phyloP scores from a whole-genome alignment of 2,113 vertebrate species.

The Glaucomys volans region DNA sequence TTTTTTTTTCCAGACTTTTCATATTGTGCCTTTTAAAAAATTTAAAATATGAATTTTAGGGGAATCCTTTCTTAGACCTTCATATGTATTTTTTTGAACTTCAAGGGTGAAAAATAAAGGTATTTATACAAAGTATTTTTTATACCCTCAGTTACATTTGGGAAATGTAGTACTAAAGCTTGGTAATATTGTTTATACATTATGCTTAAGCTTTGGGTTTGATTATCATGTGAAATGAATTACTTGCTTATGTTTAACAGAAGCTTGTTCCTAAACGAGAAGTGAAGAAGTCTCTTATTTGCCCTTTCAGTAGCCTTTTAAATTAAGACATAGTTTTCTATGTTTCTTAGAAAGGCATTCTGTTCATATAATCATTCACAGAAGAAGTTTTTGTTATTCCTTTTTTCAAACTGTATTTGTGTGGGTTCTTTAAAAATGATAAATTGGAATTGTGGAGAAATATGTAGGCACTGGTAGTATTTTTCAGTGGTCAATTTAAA shows the following conservation, averaged over 20 bases:
- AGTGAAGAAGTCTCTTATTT: background rate
- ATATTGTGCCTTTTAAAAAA: background rate
- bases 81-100: background rate
- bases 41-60: background rate
- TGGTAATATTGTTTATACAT: background rate
- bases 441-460: constrained; percentile 10
- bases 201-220: background rate
- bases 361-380: background rate
- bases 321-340: background rate
- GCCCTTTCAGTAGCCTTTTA: background rate
- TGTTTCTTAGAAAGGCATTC: background rate
- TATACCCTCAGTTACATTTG: background rate
- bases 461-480: background rate
- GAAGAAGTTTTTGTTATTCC: background rate
- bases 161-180: background rate
- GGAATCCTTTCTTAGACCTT: background rate
- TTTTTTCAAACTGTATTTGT: background rate
- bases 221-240: constrained; percentile 10
- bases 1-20: background rate
- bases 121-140: constrained; percentile 36
- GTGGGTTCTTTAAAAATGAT: background rate
- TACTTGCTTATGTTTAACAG: background rate
- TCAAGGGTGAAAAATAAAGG: background rate
- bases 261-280: background rate
- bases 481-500: background rate